Evolutionary conservation across 1,140 invertebrate species (phyloP), one percentile per base, ranked within the genome.

Genomic region (Pectinophora gossypiella): DNA sequence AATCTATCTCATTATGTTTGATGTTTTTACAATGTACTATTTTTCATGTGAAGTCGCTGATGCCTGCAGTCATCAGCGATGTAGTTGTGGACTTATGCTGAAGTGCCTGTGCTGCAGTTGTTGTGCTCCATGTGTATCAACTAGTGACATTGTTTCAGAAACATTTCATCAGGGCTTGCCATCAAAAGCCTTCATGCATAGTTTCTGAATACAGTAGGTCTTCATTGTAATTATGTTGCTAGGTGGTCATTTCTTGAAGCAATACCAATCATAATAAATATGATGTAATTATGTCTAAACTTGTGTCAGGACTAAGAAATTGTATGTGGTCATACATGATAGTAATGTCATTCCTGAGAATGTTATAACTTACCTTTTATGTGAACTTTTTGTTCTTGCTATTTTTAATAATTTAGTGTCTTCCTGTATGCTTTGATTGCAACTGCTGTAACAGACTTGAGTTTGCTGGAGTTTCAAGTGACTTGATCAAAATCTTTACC

Each of bases 1-100:
- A 51, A 59, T 54, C 51, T 59, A 51, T 54, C 48, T 35, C 23
- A 45, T 47, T 45, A 32, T 51, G 9, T 40, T 15, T 40, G 36
- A 10, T 32, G 2, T 7, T 32, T 32, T 23, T n/a, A n/a, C n/a
- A 27, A 12, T 6, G 23, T 27, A 27, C 5, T 6, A 6, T 27
- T 15, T 40, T 40, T 15, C 36, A 40, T 40, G 36, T 15, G n/a
- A 15, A 15, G n/a, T 40, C 27, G 2, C 6, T 40, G 23, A n/a
- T 4, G 16, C 15, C 16, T 40, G 36, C 36, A 40, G 3, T n/a
- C n/a, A 18, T 40, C 3, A 40, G 36, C n/a, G n/a, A n/a, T n/a
- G n/a, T n/a, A n/a, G n/a, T n/a, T 40, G 16, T 18, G 7, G 36
- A 40, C 35, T 40, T 40, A n/a, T n/a, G 36, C 36, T 40, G 13